phyloP scores from a whole-genome alignment of 2,797 vertebrate species.

The Otolemur crassicaudatus region DNA sequence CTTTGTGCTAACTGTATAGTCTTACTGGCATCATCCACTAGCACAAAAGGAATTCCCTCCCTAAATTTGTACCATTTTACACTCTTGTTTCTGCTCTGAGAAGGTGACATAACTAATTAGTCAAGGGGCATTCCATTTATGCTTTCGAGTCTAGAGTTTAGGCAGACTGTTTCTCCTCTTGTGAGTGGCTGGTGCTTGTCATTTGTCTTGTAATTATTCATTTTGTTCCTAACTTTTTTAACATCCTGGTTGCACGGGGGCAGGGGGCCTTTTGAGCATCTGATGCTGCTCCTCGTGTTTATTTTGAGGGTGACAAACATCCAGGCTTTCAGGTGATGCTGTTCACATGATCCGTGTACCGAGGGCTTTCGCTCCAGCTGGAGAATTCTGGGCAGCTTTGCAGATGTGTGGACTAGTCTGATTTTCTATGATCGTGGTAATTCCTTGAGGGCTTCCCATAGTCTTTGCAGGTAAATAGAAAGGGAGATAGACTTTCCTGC shows the following conservation, averaged over 20 bases:
- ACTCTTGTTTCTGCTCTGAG: background rate
- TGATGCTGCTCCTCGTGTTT: background rate
- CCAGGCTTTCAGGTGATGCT: background rate
- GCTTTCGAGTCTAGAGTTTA: background rate
- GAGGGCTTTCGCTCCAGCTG: rapidly evolving
- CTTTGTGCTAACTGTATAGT: rapidly evolving
- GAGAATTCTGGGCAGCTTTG: background rate
- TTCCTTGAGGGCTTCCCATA: background rate
- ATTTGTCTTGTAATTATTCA: background rate
- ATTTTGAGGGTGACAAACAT: background rate
- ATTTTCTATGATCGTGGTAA: rapidly evolving
- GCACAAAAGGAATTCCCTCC: background rate
- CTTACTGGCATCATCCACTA: background rate
- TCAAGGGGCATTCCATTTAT: background rate
- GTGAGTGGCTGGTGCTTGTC: background rate
- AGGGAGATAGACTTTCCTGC: background rate
- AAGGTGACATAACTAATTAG: background rate
- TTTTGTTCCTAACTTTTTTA: background rate
- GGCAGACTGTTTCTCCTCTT: background rate
- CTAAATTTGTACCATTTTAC: background rate
- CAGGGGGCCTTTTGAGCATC: background rate
- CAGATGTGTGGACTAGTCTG: background rate
- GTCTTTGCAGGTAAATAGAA: background rate
- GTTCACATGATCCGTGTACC: background rate
- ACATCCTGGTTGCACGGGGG: background rate